Evolutionary conservation across 2,888 invertebrate species (phyloP).

Genomic region (Orthosia gothica): DNA sequence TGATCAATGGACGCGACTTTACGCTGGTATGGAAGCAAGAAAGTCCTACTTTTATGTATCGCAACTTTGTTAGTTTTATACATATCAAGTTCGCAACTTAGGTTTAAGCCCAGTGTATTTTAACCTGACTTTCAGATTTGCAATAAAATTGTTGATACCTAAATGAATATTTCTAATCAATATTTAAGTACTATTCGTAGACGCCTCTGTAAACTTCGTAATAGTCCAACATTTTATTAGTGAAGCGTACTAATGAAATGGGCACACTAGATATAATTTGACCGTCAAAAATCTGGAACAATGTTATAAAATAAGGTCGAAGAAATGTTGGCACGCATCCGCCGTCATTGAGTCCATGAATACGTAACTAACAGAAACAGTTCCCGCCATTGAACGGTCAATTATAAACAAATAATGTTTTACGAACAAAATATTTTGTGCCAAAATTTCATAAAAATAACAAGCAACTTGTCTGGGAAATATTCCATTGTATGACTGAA

Average conservation of each 20-base stretch:
- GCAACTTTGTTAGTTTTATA: neutral
- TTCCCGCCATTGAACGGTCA: slow-evolving; percentile 78
- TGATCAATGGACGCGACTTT: slow-evolving; percentile 82
- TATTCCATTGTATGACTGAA: slow-evolving; percentile 31
- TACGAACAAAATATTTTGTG: slow-evolving; percentile 64
- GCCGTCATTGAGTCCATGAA: slow-evolving; percentile 73
- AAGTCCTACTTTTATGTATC: slow-evolving; percentile 69
- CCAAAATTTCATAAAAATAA: slow-evolving; percentile 69
- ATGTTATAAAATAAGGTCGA: slow-evolving; percentile 84
- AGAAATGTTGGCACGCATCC: slow-evolving; percentile 87
- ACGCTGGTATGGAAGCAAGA: slow-evolving; percentile 67
- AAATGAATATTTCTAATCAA: slow-evolving; percentile 35
- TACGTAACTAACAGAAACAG: slow-evolving; percentile 66
- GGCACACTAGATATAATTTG: slow-evolving; percentile 84
- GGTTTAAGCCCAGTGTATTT: neutral
- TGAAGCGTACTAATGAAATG: slow-evolving; percentile 50
- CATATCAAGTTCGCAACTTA: neutral
- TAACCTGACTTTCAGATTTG: neutral
- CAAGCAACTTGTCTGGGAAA: slow-evolving; percentile 48
- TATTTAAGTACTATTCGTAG: slow-evolving; percentile 28
- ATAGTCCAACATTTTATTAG: slow-evolving; percentile 44
- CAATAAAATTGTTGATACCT: slow-evolving; percentile 1
- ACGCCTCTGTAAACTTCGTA: slow-evolving; percentile 36
- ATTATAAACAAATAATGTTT: slow-evolving; percentile 78
- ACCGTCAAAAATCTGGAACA: slow-evolving; percentile 87